Evolutionary conservation across 37 sponge, comb jelly and placozoan genomes (phyloP).

Genomic region (Theonella swinhoei): DNA sequence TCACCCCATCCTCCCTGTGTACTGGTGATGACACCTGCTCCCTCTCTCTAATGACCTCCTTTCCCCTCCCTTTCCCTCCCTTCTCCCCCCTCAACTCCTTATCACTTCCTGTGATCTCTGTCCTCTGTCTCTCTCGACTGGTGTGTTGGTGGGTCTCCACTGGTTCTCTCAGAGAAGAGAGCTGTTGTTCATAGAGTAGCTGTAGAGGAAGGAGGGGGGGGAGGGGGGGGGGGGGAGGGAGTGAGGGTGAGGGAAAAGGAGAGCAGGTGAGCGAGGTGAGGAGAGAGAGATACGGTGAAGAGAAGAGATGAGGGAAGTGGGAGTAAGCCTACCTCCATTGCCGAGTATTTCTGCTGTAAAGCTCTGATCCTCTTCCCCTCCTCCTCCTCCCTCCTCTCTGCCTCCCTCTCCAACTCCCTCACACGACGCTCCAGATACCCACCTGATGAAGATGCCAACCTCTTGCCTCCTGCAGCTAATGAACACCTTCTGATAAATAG

Average conservation of each 20-base stretch:
- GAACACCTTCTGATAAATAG: no score
- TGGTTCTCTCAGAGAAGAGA: conserved; percentile 18
- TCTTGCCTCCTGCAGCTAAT: not conserved
- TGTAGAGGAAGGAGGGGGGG: not conserved
- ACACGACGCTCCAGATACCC: conserved; percentile 47
- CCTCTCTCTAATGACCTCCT: conserved; percentile 1
- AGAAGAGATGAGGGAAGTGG: not conserved
- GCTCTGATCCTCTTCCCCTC: conserved; percentile 9
- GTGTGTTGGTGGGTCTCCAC: not conserved
- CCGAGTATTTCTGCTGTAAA: conserved; percentile 55
- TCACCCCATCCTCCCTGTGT: not conserved
- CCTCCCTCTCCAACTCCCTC: conserved; percentile 25
- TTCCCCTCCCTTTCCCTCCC: not conserved
- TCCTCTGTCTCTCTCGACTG: not conserved
- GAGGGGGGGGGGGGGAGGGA: not conserved
- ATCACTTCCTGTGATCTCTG: conserved; percentile 44
- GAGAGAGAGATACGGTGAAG: not conserved
- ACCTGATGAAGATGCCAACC: conserved; percentile 3
- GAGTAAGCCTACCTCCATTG: conserved; percentile 77
- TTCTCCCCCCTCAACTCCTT: conserved; percentile 15
- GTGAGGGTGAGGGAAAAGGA: not conserved
- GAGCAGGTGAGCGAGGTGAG: not conserved
- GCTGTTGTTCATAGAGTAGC: conserved; percentile 44
- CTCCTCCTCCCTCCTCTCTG: conserved; percentile 54
- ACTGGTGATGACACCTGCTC: not conserved